Percentiles rank a stretch among this genome's conserved stretches.
Evolutionary conservation across 23 tunicate species (phyloP).

Genomic region (Styela clava): DNA sequence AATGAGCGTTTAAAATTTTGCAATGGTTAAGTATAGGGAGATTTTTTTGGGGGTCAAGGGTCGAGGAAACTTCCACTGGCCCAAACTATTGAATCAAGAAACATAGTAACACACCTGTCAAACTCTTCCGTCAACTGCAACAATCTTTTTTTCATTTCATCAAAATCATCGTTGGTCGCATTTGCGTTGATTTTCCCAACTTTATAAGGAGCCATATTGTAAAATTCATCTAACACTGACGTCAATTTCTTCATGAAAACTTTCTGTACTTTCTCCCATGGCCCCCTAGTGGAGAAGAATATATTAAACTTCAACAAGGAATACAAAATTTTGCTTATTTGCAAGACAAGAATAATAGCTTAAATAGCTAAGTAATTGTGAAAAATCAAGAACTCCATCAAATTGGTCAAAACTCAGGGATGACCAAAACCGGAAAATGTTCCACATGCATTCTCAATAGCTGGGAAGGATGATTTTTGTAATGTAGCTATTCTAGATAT

Average conservation of each 20-base stretch:
- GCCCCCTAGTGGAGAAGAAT: conserved; percentile 13
- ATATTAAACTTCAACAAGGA: no score
- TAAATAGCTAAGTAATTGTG: background rate
- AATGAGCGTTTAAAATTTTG: no score
- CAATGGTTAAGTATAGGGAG: no score
- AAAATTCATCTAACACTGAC: conserved; percentile 61
- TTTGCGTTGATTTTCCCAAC: conserved; percentile 68
- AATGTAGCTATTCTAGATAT: no score
- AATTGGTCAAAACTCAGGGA: no score
- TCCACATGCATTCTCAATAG: no score
- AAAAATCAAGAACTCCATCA: background rate
- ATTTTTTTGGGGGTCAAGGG: no score
- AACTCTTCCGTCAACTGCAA: conserved; percentile 43
- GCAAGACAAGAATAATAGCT: background rate
- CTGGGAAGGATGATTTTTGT: no score
- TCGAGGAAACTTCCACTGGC: no score
- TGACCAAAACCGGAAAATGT: no score
- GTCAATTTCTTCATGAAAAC: conserved; percentile 56
- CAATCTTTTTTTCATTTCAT: conserved; percentile 72
- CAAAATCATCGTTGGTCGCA: conserved; percentile 65
- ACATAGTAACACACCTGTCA: conserved; percentile 68
- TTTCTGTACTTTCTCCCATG: conserved; percentile 74
- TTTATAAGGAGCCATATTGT: conserved; percentile 38
- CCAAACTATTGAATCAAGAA: no score
- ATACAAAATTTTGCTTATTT: background rate